Conservation (phyloP, 1,140 invertebrate species). For the Phthorimaea operculella region DNA sequence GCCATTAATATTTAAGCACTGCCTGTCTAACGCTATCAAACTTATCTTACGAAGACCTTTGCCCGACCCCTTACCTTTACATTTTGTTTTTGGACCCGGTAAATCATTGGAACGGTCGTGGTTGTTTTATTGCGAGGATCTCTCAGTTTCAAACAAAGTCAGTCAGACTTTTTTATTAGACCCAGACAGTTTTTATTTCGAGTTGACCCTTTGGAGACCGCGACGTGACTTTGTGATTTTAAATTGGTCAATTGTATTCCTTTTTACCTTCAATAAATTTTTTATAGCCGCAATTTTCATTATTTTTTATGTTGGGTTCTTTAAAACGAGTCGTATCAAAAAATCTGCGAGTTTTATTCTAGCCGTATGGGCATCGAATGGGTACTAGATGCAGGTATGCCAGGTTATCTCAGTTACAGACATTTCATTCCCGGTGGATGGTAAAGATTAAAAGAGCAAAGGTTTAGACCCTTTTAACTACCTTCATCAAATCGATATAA, state of each 20-base stretch:
- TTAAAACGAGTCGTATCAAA: background rate
- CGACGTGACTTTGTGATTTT: constrained; percentile 12
- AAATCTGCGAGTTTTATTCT: background rate
- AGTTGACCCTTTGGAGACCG: constrained; percentile 11
- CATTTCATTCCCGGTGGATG: background rate
- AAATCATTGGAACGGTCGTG: background rate
- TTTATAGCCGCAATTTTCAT: background rate
- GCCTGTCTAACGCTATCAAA: too few relatives aligned
- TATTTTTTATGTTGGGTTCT: constrained; percentile 1
- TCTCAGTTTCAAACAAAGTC: background rate
- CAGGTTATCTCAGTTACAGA: background rate
- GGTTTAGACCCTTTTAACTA: too few relatives aligned
- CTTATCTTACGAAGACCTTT: too few relatives aligned
- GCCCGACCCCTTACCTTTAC: too few relatives aligned
- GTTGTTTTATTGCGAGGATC: background rate
- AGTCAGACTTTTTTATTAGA: constrained; percentile 12
- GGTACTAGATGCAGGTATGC: background rate
- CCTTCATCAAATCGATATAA: too few relatives aligned
- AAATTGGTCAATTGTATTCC: constrained; percentile 12
- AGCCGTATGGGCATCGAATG: background rate
- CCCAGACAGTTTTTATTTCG: constrained; percentile 18
- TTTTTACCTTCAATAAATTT: constrained; percentile 5
- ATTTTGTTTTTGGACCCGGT: too few relatives aligned
- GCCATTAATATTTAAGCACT: too few relatives aligned
- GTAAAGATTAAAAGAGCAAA: too few relatives aligned